Base-by-base conservation (phyloP, 2,113 vertebrate species). In the Myrmecobius fasciatus region DNA sequence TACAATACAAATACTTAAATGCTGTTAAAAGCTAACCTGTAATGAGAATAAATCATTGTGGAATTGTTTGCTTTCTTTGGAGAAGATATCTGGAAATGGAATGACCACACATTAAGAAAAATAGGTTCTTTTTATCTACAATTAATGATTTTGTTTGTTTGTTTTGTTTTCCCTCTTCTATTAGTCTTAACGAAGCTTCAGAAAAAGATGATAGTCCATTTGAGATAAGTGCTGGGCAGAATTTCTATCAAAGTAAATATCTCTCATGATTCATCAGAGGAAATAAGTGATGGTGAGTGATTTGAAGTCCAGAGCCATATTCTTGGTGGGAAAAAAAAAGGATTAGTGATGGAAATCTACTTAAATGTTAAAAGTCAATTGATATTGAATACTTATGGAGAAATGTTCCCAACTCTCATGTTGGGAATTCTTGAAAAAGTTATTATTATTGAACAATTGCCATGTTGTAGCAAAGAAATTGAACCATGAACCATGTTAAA, bases 11-110 rank as follows among this genome's bases (percentile, higher is more conserved):
- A 48, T 67, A 89, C 14, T 43, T 51, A 67, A 25, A 7, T 43
- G 52, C 31, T 47, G 1, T 36, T 20, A 17, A 94, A 94, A n/a
- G n/a, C 43, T 91, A 22, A n/a, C 91, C 54, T 95, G 43, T 92
- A 52, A n/a, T 83, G 67, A 83, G n/a, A 83, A 53, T 60, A 28
- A 51, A 3, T 92, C 94, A 93, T 25, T 56, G 56, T 51, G 60
- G 91, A 36, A 46, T 91, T 93, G 11, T 51, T 95, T 94, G 6
- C 5, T 97, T 96, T 14, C 46, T 95, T 67, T 88, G 51, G n/a
- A 7, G 26, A 90, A 90, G 90, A 93, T 22, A 83, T 94, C 47
- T 53, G 47, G 89, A 94, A 93, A 93, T 31, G 24, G 94, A 96
- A 60, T 3, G 67, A 92, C 7, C 89, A 89, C 9, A 36, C 6